Base-by-base conservation (phyloP, 1,140 invertebrate genomes). In the Psilanteris sp. region DNA sequence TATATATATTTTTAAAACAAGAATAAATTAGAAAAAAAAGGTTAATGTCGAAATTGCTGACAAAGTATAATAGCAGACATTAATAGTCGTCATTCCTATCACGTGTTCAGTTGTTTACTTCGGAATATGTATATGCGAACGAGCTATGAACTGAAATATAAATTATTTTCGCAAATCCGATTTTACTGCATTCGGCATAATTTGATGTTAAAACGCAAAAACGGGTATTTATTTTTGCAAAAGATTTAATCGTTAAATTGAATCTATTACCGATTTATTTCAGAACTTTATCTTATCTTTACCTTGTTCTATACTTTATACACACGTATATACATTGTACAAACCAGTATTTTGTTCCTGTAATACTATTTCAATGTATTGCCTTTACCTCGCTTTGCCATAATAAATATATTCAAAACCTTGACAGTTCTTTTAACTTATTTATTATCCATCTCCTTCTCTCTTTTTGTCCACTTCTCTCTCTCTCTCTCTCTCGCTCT, bases 321-420 rank as follows among this genome's bases (percentile, higher is more conserved):
- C 31, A 46, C 26, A 22, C 32, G 43, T 64, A 72, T 64, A 48
- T 57, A 27, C 31, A 72, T 57, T 72, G 32, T 72, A 64, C 59
- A 57, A 72, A 64, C 41, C 55, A 64, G 48, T 64, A 64, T 34
- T 64, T 57, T 24, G 57, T 72, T 64, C 57, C 68, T 64, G 57
- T 41, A 57, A 64, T 64, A 64, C 50, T 57, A 37, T 39, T 52
- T 26, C 27, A 15, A 14, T 57, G 59, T 72, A 64, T 50, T 64
- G 34, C 50, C 36, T 64, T 43, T 72, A 43, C 68, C 43, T 72
- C 50, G 50, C 57, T 43, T 57, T 20, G 20, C 59, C 43, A 36
- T 50, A 72, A 72, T 72, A 72, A 72, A 72, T 50, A 72, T 18
- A 57, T 41, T 64, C 26, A 37, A 64, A 72, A 57, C 50, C 57